Base-by-base conservation (phyloP, 2,797 vertebrate genomes). In the Acestrorhynchus altus region DNA sequence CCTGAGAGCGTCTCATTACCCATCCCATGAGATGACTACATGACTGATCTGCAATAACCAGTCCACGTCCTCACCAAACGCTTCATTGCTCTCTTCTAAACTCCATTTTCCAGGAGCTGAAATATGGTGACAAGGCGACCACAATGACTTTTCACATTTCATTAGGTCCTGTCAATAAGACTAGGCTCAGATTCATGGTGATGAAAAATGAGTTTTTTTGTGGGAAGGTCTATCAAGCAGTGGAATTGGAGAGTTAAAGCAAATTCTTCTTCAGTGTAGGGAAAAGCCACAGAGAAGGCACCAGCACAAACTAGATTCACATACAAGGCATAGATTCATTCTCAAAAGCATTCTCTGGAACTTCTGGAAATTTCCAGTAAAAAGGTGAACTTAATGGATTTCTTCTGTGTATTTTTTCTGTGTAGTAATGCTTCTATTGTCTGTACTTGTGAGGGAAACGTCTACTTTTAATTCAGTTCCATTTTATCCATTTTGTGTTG, bases 131-230 rank as follows among this genome's bases (percentile, higher is more conserved):
- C 77, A 74, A 77, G 83, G 70, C 69, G 63, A 54, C 80, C 59
- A 77, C 49, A 81, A 79, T 83, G 77, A 81, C 77, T 85, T 80
- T 81, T 83, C 77, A 85, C 85, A 77, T 86, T 83, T 78, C 79
- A 86, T 86, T 86, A 85, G 74, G 66, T 81, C 72, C 69, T 59
- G 64, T 86, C 81, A 84, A 80, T 80, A 81, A 78, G 28, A 71
- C 44, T 4, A 9, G 28, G 69, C 78, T 83, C 75, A 81, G 82
- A 83, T 80, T 82, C 82, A 83, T 39, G 15, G 59, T 24, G 59
- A 79, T 83, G 76, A 81, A 83, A 76, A 78, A 74, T 40, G 35
- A 52, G 51, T 54, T 69, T 80, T 35, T 74, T 49, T 74, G 72
- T 39, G 72, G 78, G n/a, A 26, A 59, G 65, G 67, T 70, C 66